Evolutionary conservation across 2,113 vertebrate species (phyloP).

Genomic region (Brienomyrus longianalis): DNA sequence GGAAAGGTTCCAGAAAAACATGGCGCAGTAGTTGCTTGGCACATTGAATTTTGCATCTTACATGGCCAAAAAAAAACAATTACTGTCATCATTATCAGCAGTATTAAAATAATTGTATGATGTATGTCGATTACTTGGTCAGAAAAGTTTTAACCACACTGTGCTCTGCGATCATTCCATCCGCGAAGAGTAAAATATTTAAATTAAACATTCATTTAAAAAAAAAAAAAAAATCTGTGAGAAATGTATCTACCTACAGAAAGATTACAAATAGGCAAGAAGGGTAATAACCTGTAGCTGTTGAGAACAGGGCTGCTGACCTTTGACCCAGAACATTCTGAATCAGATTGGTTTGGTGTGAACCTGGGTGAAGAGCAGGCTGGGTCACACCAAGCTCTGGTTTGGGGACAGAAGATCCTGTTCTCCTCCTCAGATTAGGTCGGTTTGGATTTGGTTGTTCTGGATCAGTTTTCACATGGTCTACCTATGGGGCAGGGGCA

Average conservation of each 20-base stretch:
- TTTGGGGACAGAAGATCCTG: constrained; percentile 73
- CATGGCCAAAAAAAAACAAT: neutral
- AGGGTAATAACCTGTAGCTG: neutral
- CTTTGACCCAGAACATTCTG: neutral
- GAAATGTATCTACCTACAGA: neutral
- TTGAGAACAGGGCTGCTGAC: neutral
- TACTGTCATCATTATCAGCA: neutral
- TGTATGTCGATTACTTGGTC: neutral
- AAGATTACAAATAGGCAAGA: neutral
- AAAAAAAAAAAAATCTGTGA: neutral
- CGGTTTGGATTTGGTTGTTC: constrained; percentile 65
- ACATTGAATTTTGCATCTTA: neutral
- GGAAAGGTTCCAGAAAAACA: neutral
- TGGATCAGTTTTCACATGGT: constrained; percentile 70
- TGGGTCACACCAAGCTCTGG: constrained; percentile 66
- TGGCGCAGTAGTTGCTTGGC: neutral
- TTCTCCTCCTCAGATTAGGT: constrained; percentile 82
- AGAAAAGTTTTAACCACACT: neutral
- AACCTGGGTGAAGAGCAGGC: neutral
- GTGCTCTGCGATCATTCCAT: neutral
- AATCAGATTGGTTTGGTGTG: neutral
- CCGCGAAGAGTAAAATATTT: neutral
- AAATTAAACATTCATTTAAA: neutral
- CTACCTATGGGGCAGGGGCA: constrained; percentile 41
- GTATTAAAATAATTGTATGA: neutral